Evolutionary conservation across 1,140 invertebrate genomes (phyloP).

Genomic region (Psilanteris sp.): DNA sequence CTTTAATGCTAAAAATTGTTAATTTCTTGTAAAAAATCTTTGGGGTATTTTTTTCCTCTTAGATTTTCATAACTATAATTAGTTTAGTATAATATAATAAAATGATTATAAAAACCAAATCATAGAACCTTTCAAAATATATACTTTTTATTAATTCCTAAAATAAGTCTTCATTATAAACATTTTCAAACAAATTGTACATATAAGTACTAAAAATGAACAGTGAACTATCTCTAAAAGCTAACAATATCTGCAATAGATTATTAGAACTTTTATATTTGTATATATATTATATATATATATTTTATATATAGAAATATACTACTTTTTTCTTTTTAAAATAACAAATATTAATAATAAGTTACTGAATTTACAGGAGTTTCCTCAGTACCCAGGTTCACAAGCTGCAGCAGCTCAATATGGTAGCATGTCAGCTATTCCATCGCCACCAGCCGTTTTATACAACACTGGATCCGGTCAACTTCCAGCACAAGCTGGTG

Average conservation of each 20-base stretch:
- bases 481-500: conserved; percentile 85
- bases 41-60: too few species aligned
- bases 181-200: conserved; percentile 53
- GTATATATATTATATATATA: too few species aligned
- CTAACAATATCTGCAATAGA: too few species aligned
- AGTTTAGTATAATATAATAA: too few species aligned
- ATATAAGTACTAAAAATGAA: conserved; percentile 10
- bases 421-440: conserved; percentile 88
- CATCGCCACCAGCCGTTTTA: conserved; percentile 88
- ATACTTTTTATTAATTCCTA: neutral
- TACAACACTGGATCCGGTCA: conserved; percentile 88
- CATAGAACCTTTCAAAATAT: neutral
- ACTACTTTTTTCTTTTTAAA: too few species aligned
- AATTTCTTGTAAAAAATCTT: neutral
- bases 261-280: too few species aligned
- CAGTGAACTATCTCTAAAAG: conserved; percentile 21
- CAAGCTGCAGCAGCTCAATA: conserved; percentile 82
- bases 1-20: neutral
- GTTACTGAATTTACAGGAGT: conserved; percentile 70
- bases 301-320: too few species aligned
- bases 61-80: too few species aligned
- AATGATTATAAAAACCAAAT: neutral
- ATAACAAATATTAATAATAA: too few species aligned
- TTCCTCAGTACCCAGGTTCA: conserved; percentile 77
- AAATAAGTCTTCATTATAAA: neutral